Evolutionary conservation across 1,140 invertebrate species (phyloP).

Genomic region (Temnothorax longispinosus): DNA sequence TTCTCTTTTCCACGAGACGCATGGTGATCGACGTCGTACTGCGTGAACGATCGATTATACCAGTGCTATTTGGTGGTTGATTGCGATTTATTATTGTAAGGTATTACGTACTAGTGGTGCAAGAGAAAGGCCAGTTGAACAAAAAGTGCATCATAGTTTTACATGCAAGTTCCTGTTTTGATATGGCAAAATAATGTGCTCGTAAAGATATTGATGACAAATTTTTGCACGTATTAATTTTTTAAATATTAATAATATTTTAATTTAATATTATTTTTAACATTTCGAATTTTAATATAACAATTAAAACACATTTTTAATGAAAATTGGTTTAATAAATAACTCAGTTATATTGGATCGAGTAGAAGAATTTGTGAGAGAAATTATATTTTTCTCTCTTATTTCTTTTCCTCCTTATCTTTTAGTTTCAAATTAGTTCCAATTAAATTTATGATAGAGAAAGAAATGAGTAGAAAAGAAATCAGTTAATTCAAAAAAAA

Average conservation of each 20-base stretch:
- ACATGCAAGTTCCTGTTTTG: conserved; percentile 2
- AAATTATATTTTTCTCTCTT: not conserved
- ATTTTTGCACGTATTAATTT: not conserved
- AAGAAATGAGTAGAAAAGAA: not conserved
- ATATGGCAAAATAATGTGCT: conserved; percentile 2
- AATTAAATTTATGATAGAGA: not conserved
- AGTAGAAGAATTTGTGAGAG: not conserved
- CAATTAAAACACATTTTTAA: not conserved
- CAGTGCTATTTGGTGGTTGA: conserved; percentile 39
- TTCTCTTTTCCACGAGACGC: conserved; percentile 49
- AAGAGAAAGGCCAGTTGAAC: conserved; percentile 18
- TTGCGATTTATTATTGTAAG: conserved; percentile 52
- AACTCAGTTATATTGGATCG: not conserved
- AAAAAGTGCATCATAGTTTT: conserved; percentile 23
- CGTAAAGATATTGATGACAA: not conserved
- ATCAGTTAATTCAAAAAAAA: not conserved
- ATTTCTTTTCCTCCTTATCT: not conserved
- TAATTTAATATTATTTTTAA: not conserved
- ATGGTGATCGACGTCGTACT: conserved; percentile 25
- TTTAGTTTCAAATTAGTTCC: not conserved
- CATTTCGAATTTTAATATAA: not conserved
- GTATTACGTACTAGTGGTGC: conserved; percentile 24
- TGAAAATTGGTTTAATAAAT: not conserved
- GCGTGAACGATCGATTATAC: conserved; percentile 50
- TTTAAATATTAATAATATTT: not conserved